These are phyloP conservation scores for Aphelinus certus DNA, from an alignment of 1,140 invertebrate species.

Conservation along the genomic window DNA sequence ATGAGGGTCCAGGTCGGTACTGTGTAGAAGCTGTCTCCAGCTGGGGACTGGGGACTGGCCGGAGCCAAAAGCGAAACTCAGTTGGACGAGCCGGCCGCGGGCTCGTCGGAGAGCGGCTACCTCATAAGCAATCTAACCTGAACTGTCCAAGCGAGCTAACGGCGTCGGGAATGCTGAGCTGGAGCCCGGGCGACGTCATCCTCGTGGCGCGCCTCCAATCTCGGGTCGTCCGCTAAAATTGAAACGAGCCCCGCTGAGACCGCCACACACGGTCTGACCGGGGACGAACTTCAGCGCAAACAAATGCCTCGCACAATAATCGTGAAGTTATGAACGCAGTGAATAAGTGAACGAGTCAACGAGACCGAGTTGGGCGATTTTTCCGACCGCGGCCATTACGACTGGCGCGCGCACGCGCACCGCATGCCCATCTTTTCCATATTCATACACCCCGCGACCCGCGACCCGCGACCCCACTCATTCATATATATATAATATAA, in stretches of 20 bases:
- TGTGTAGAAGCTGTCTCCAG: too few species aligned
- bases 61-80: too few species aligned
- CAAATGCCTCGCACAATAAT: constrained; percentile 64
- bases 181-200: constrained; percentile 36
- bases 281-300: constrained; percentile 65
- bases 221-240: constrained; percentile 25
- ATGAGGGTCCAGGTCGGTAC: too few species aligned
- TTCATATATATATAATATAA: too few species aligned
- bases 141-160: background rate
- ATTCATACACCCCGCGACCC: too few species aligned
- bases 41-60: too few species aligned
- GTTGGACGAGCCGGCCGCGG: too few species aligned
- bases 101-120: too few species aligned
- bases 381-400: too few species aligned
- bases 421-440: too few species aligned
- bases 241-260: constrained; percentile 27
- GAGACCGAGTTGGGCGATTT: background rate
- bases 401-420: too few species aligned
- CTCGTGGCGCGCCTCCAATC: constrained; percentile 13
- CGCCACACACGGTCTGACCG: constrained; percentile 39
- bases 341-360: constrained; percentile 45
- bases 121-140: constrained; percentile 42
- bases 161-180: background rate
- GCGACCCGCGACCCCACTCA: too few species aligned
- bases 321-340: constrained; percentile 61